Percentiles rank a stretch among this genome's conserved stretches.
phyloP scores from a whole-genome alignment of 2,888 invertebrate species.

The Eupithecia pulchellata region DNA sequence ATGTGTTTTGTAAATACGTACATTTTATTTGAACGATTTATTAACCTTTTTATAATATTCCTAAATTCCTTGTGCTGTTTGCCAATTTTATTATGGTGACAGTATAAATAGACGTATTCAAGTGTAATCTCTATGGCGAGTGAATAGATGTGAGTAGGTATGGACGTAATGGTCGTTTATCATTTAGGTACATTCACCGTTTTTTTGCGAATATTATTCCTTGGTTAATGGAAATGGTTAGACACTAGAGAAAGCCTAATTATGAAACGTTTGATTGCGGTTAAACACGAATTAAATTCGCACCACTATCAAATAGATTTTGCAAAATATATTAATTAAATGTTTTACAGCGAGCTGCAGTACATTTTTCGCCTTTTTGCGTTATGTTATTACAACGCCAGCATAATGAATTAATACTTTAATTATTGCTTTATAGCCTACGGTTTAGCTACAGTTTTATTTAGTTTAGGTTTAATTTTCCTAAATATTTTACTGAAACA shows the following conservation, averaged over 20 bases:
- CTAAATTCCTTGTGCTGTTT: no score
- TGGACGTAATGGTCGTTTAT: no score
- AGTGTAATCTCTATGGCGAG: no score
- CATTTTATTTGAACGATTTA: no score
- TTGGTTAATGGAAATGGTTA: no score
- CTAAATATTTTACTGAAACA: background rate
- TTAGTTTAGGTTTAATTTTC: background rate
- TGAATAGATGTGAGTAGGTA: no score
- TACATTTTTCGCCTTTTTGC: background rate
- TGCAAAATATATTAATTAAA: background rate
- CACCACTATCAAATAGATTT: background rate
- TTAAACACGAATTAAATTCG: background rate
- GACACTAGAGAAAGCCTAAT: background rate
- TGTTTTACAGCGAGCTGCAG: background rate
- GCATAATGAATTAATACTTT: background rate
- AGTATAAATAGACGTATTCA: no score
- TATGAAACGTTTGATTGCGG: background rate
- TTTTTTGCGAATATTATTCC: no score
- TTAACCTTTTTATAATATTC: no score
- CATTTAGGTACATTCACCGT: no score
- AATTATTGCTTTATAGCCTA: background rate
- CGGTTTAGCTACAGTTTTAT: background rate
- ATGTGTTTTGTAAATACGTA: no score
- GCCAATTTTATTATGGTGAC: no score
- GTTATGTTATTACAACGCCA: background rate